These are phyloP conservation scores for Syrista parreyssii DNA, from an alignment of 2,888 invertebrate species.

Conservation along the genomic window DNA sequence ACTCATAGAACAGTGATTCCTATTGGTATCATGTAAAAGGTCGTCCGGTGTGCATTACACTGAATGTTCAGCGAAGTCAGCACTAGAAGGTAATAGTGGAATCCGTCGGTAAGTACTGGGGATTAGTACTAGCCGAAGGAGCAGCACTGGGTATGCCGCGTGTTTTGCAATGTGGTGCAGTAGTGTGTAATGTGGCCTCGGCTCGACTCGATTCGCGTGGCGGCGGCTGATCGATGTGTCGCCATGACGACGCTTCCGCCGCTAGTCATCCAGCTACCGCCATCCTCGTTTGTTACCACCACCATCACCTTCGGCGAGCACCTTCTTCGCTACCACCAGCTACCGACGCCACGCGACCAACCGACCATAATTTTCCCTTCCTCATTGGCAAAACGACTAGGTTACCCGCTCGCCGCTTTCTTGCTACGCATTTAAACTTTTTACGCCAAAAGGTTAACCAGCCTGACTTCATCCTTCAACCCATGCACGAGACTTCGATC, in stretches of 20 bases:
- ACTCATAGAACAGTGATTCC: not conserved
- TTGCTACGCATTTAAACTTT: not conserved
- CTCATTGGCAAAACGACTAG: not conserved
- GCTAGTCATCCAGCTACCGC: constrained; percentile 63
- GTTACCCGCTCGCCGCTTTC: not conserved
- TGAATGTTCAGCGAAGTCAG: not conserved
- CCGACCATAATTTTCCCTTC: constrained; percentile 21
- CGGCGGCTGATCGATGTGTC: constrained; percentile 73
- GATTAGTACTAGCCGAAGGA: constrained; percentile 16
- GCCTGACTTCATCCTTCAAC: not conserved
- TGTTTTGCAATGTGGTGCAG: constrained; percentile 23
- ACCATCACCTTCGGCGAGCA: constrained; percentile 34
- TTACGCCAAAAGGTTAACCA: not conserved
- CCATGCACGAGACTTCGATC: not conserved
- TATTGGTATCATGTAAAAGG: not conserved
- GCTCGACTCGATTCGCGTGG: constrained; percentile 52
- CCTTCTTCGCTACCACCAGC: constrained; percentile 25
- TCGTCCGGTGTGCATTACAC: constrained; percentile 6
- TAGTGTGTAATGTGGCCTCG: constrained; percentile 9
- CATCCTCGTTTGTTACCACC: constrained; percentile 54
- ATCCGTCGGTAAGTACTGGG: constrained; percentile 12
- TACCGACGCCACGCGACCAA: constrained; percentile 32
- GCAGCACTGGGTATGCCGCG: not conserved
- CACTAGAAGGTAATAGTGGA: not conserved
- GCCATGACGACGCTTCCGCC: constrained; percentile 73